A percentile compares a stretch with the other conserved stretches of the same genome.
Conservation (phyloP, 2,888 invertebrate species). For the Trichopria drosophilae region DNA sequence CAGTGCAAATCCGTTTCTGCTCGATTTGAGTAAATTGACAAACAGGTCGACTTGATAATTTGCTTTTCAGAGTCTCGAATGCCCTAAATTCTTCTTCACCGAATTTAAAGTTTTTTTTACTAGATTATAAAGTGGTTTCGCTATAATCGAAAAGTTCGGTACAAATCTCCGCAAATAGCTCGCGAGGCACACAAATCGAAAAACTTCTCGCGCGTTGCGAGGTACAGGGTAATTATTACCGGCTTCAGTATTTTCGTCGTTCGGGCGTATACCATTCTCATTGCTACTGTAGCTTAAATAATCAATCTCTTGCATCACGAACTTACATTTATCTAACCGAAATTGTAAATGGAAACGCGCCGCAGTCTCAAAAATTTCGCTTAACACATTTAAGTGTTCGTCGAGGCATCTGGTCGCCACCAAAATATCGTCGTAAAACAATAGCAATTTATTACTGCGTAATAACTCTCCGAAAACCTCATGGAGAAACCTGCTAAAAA, state of each 20-base stretch:
- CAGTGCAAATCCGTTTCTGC: constrained; percentile 47
- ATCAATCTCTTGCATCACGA: constrained; percentile 4
- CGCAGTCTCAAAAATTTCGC: constrained; percentile 20
- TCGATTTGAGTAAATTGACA: constrained; percentile 28
- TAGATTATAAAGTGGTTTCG: constrained; percentile 7
- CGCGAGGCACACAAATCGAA: constrained; percentile 9
- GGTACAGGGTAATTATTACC: constrained; percentile 5
- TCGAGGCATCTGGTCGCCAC: constrained; percentile 9
- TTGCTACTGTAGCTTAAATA: constrained; percentile 21
- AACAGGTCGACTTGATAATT: constrained; percentile 36
- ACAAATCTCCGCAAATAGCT: constrained; percentile 15
- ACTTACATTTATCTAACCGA: constrained; percentile 22
- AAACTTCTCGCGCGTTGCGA: constrained; percentile 9
- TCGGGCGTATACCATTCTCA: neutral
- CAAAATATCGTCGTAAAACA: constrained; percentile 25
- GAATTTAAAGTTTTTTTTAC: constrained; percentile 35
- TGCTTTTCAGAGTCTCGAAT: constrained; percentile 37
- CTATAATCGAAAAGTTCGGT: constrained; percentile 1
- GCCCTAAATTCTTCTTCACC: constrained; percentile 32
- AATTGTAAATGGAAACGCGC: constrained; percentile 12
- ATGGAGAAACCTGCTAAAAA: constrained; percentile 4
- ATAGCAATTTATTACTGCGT: constrained; percentile 7
- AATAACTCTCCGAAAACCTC: constrained; percentile 12
- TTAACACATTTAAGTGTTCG: constrained; percentile 17
- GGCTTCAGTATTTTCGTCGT: constrained; percentile 1